Base-by-base conservation (phyloP, 1,140 invertebrate species). In the Plutomurus gul region DNA sequence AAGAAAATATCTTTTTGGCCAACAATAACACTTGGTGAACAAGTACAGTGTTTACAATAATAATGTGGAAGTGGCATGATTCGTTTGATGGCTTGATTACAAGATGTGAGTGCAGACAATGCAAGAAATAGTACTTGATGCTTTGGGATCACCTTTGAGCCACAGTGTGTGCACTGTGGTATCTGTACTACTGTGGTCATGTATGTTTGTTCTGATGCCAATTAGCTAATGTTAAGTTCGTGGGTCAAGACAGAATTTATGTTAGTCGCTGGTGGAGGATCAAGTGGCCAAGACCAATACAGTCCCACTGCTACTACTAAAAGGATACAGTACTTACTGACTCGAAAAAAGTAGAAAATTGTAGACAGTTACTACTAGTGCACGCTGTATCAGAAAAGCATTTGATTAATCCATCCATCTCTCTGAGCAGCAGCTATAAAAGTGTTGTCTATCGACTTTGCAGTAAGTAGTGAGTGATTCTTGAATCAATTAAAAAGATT, bases 161-260 rank as follows among this genome's bases (percentile, higher is more conserved):
- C 20, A 22, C 25, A 22, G 47, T 25, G 7, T 2, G 43, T 51
- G 13, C 18, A 51, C 47, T 39, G 13, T 39, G 37, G 47, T 11
- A 10, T 51, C 18, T 51, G 47, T 33, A 33, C 16, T 30, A 30
- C 27, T 33, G 56, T 65, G 27, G 39, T 10, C 39, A 65, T n/a
- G n/a, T n/a, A n/a, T n/a, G 56, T 36, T 60, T n/a, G 51, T 16
- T 60, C 25, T 1, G 13, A n/a, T 43, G 56, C 20, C 56, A 65
- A 65, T 65, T 65, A 65, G 25, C 56, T 33, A 65, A 65, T 65
- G 56, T 65, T 65, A 65, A 65, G 13, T 65, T 65, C 56, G 56
- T 65, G 27, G 56, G 56, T 65, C 56, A 65, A 65, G 56, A 30
- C 56, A 65, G 25, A 65, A 0, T n/a, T 7, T 18, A 27, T 27